A percentile compares a stretch with the other conserved stretches of the same genome.
Conservation (phyloP, 2,797 vertebrate genomes). For the Sebastes trivittatus region DNA sequence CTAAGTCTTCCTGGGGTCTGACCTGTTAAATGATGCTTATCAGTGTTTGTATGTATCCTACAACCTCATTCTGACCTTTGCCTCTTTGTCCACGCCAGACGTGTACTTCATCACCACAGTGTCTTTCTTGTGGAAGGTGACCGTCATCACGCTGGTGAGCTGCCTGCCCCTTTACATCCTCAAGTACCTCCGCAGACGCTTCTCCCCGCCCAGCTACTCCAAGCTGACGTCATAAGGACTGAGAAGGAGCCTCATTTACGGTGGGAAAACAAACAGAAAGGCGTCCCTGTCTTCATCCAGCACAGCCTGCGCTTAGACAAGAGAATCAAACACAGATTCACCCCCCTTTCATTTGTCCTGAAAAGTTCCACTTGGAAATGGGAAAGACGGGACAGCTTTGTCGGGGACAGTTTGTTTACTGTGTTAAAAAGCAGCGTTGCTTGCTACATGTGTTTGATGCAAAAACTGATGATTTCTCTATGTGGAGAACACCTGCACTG, state of each 20-base stretch:
- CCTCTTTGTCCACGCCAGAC: conserved; percentile 78
- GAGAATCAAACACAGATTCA: conserved; percentile 31
- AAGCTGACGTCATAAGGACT: conserved; percentile 88
- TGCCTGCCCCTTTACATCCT: conserved; percentile 98
- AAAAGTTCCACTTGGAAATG: not conserved
- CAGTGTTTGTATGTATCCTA: not conserved
- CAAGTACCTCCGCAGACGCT: conserved; percentile 95
- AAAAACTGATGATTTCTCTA: conserved; percentile 13
- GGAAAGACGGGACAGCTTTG: not conserved
- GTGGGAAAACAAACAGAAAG: not conserved
- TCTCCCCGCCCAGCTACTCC: conserved; percentile 97
- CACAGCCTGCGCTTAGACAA: conserved; percentile 24
- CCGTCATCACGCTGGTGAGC: conserved; percentile 96
- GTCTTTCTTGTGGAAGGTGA: conserved; percentile 99
- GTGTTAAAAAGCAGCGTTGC: conserved; percentile 1
- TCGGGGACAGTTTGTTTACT: conserved; percentile 21
- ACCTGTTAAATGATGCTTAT: not conserved
- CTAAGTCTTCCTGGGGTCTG: not conserved
- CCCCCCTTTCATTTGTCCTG: conserved; percentile 30
- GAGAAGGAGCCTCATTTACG: not conserved
- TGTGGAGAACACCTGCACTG: not conserved
- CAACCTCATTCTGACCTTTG: not conserved
- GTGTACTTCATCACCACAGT: conserved; percentile 95
- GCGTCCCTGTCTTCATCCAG: conserved; percentile 5
- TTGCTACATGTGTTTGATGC: conserved; percentile 49